Evolutionary conservation across 1,140 invertebrate species (phyloP).

Genomic region (Cotesia glomerata): DNA sequence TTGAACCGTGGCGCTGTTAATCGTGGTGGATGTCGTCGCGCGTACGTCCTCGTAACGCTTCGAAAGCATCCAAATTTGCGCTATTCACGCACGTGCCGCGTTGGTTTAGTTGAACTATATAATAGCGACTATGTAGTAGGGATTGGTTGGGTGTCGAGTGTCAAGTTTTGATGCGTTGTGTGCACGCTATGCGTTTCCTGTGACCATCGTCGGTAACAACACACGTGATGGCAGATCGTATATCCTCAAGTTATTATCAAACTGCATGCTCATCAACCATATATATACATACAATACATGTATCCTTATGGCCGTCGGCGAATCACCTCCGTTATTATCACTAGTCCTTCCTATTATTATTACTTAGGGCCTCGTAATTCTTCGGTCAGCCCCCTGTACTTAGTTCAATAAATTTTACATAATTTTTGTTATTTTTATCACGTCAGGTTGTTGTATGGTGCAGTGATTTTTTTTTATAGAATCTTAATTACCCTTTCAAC

Average conservation of each 20-base stretch:
- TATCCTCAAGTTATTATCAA: conserved; percentile 39
- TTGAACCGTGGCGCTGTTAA: conserved; percentile 14
- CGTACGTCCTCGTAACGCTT: background rate
- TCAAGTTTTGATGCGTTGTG: conserved; percentile 20
- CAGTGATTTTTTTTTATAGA: too few species aligned
- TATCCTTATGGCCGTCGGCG: conserved; percentile 2
- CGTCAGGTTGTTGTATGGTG: too few species aligned
- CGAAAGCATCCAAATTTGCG: background rate
- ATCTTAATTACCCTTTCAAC: too few species aligned
- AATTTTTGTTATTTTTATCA: too few species aligned
- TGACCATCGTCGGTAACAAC: conserved; percentile 36
- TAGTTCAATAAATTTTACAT: too few species aligned
- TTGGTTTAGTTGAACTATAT: too few species aligned
- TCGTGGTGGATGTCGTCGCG: conserved; percentile 7
- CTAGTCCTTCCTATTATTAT: background rate
- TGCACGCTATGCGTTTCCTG: conserved; percentile 35
- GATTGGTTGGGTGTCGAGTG: conserved; percentile 19
- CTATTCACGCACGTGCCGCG: conserved; percentile 21
- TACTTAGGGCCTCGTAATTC: background rate
- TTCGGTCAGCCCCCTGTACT: background rate
- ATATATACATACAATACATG: background rate
- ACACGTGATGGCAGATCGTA: conserved; percentile 32
- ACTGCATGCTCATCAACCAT: background rate
- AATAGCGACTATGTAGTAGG: background rate
- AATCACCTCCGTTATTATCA: background rate